phyloP scores from a whole-genome alignment of 2,888 invertebrate species.

The Eucriotettix oculatus region DNA sequence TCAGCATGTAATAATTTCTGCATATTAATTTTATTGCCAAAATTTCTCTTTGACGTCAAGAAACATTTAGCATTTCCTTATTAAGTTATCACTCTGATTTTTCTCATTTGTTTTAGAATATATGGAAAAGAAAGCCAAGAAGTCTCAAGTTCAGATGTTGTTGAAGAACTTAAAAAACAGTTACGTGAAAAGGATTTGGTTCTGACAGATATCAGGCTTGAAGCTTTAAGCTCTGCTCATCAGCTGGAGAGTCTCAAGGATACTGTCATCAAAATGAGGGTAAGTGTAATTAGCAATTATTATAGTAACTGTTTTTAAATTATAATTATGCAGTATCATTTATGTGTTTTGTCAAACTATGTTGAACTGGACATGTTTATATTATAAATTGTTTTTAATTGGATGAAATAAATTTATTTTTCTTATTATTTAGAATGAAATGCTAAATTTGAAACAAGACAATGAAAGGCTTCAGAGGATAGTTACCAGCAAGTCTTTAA shows the following conservation, averaged over 20 bases:
- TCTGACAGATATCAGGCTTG: conserved; percentile 87
- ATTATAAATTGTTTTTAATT: not conserved
- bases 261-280: conserved; percentile 92
- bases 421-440: conserved; percentile 58
- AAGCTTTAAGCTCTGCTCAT: conserved; percentile 92
- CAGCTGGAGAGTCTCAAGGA: conserved; percentile 93
- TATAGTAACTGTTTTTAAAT: not conserved
- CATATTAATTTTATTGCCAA: too few species aligned
- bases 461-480: conserved; percentile 85
- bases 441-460: conserved; percentile 91
- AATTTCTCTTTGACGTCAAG: too few species aligned
- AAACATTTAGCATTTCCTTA: too few species aligned
- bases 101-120: conserved; percentile 6
- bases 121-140: conserved; percentile 12
- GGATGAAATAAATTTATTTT: not conserved
- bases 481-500: conserved; percentile 41
- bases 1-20: too few species aligned
- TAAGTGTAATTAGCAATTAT: conserved; percentile 25
- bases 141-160: conserved; percentile 23
- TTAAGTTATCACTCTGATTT: not conserved
- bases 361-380: not conserved
- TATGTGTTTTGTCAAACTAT: not conserved
- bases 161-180: conserved; percentile 79
- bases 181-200: conserved; percentile 91
- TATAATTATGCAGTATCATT: not conserved